phyloP scores from a whole-genome alignment of 2,888 invertebrate genomes.

The Xestia sexstrigata region DNA sequence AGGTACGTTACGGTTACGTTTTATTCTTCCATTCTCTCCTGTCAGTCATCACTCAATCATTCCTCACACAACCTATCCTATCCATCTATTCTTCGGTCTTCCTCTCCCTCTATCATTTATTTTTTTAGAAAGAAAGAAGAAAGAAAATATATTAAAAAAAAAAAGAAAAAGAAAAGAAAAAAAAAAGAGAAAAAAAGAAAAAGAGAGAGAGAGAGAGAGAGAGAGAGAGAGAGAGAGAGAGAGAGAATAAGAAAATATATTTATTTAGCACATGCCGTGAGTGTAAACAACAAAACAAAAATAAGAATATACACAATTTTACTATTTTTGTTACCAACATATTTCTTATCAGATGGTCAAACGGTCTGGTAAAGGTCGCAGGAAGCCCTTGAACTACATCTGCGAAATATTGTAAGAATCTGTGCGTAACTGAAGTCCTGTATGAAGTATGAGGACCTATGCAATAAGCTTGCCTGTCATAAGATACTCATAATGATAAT shows the following conservation, averaged over 20 bases:
- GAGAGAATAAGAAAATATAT: too few species aligned
- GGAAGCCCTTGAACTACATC: constrained; percentile 20
- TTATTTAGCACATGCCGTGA: too few species aligned
- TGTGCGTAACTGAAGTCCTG: not conserved
- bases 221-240: too few species aligned
- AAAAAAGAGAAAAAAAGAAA: too few species aligned
- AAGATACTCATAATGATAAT: not conserved
- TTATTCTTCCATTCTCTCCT: not conserved
- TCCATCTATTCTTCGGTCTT: not conserved
- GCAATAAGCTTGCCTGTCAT: not conserved
- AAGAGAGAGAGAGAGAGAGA: too few species aligned
- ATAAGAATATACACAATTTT: too few species aligned
- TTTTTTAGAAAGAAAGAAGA: too few species aligned
- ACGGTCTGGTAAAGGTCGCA: constrained; percentile 16
- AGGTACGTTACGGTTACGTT: too few species aligned
- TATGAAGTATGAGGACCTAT: not conserved
- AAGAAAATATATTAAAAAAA: too few species aligned
- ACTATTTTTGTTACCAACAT: not conserved
- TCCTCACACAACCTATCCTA: not conserved
- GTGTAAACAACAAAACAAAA: too few species aligned
- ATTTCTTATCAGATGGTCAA: constrained; percentile 9
- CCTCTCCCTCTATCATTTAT: not conserved
- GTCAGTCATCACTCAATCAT: not conserved
- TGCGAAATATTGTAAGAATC: not conserved
- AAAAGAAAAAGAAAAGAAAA: too few species aligned